Base-by-base conservation (phyloP, 2,888 invertebrate genomes). In the Emmelina monodactyla region DNA sequence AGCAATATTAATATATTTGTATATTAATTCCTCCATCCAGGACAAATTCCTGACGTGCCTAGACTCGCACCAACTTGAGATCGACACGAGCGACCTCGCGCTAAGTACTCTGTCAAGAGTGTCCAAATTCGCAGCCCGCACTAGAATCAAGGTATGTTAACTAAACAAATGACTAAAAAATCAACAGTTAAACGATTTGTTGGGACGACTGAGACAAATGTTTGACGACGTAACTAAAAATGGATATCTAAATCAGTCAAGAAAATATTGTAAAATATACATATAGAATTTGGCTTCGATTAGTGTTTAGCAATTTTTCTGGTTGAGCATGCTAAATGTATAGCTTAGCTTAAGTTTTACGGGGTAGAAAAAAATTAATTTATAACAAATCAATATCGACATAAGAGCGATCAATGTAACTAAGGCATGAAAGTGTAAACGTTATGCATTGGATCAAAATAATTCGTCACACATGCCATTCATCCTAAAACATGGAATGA, bases 91-190 rank as follows among this genome's bases (percentile, higher is more conserved):
- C 65, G 94, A 94, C 66, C 86, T 93, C 41, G 88, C 88, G 53
- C 85, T 90, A 56, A 92, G 92, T 55, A 92, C 94, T 38, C 82
- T 95, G 47, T 91, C 92, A 50, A 94, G 93, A 82, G 95, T 94
- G 45, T 91, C 94, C 61, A 93, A 92, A 83, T 88, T 92, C 67
- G 92, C 92, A 28, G 87, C 90, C 41, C 85, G 89, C 53, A 92
- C 92, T 36, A 84, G 90, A 53, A 85, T 91, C 60, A 92, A 92
- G 84, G 85, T 85, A 66, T 16, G 35, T n/a, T 11, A n/a, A n/a
- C n/a, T n/a, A n/a, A n/a, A n/a, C n/a, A n/a, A n/a, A n/a, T n/a
- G n/a, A n/a, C n/a, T n/a, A n/a, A n/a, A n/a, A n/a, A n/a, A n/a
- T n/a, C n/a, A n/a, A n/a, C n/a, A n/a, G n/a, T n/a, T n/a, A n/a